Percentiles rank a stretch among this genome's conserved stretches.
These are phyloP conservation scores for Myotis lucifugus DNA, from an alignment of 2,113 vertebrate genomes.

Conservation along the genomic window DNA sequence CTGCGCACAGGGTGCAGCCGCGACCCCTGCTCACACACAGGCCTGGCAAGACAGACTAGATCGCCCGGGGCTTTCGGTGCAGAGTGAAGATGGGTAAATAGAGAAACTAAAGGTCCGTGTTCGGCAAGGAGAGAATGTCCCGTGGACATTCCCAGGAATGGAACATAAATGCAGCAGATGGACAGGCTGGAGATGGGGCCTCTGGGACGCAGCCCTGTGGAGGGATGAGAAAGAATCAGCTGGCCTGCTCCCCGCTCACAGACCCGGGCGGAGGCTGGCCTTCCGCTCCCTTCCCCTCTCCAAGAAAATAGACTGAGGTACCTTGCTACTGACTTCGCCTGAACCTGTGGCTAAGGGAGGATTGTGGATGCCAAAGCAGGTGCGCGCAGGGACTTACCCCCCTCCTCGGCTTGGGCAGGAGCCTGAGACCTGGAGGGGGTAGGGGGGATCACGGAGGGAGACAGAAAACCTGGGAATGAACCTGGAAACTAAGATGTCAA, in stretches of 20 bases:
- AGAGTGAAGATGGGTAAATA: neutral
- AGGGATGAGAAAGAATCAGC: neutral
- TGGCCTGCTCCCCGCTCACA: neutral
- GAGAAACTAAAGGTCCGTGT: neutral
- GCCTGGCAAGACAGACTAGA: neutral
- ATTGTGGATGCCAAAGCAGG: fast-evolving
- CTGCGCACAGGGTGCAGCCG: too few relatives aligned
- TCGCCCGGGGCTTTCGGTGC: neutral
- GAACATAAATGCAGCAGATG: neutral
- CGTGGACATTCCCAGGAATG: neutral
- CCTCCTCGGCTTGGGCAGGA: neutral
- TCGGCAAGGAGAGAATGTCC: neutral
- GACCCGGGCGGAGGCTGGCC: neutral
- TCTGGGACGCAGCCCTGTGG: neutral
- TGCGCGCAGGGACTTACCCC: neutral
- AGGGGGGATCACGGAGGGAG: fast-evolving
- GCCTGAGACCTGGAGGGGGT: neutral
- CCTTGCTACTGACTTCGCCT: neutral
- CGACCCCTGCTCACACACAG: too few relatives aligned
- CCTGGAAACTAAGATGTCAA: neutral
- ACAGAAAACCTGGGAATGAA: neutral
- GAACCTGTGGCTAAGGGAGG: neutral
- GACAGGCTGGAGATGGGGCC: neutral
- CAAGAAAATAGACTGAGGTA: neutral
- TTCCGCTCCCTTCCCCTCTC: too few relatives aligned